phyloP scores from a whole-genome alignment of 2,113 vertebrate genomes.

The Vidua macroura region DNA sequence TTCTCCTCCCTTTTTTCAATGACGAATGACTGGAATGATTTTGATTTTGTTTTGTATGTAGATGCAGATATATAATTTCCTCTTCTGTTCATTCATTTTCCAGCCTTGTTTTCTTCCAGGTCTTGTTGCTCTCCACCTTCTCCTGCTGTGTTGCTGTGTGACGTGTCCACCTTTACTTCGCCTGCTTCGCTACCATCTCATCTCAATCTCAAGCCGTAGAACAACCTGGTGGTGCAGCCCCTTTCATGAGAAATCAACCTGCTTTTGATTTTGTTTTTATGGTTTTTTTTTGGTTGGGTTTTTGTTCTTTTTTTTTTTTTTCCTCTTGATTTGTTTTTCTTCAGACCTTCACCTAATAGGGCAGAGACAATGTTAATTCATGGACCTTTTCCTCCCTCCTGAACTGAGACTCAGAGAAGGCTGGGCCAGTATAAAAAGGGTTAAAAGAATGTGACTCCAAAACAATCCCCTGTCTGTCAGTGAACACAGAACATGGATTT shows the following conservation, averaged over 20 bases:
- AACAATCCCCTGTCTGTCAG: neutral
- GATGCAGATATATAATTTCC: conserved; percentile 53
- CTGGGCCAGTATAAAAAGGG: conserved; percentile 11
- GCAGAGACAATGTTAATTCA: conserved; percentile 68
- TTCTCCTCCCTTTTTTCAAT: conserved; percentile 25
- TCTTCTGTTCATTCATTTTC: conserved; percentile 79
- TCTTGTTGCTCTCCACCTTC: conserved; percentile 86
- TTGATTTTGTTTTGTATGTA: conserved; percentile 70
- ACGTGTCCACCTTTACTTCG: conserved; percentile 83
- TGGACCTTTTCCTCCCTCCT: conserved; percentile 50
- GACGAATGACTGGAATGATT: conserved; percentile 57
- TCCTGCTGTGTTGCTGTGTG: conserved; percentile 87
- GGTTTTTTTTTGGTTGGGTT: neutral
- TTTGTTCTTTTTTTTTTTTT: neutral
- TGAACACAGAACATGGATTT: neutral
- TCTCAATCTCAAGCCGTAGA: conserved; percentile 82
- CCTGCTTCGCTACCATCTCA: conserved; percentile 96
- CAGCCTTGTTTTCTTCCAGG: conserved; percentile 92
- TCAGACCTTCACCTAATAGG: conserved; percentile 33
- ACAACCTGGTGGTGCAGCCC: conserved; percentile 78
- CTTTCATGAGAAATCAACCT: conserved; percentile 79
- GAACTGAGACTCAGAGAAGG: conserved; percentile 41
- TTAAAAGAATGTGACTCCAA: neutral
- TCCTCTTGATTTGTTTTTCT: conserved; percentile 62
- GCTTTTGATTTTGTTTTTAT: conserved; percentile 67